Percentiles rank a stretch among this genome's conserved stretches.
These are phyloP conservation scores for Panopea generosa DNA, from an alignment of 2,888 invertebrate species.

Conservation along the genomic window DNA sequence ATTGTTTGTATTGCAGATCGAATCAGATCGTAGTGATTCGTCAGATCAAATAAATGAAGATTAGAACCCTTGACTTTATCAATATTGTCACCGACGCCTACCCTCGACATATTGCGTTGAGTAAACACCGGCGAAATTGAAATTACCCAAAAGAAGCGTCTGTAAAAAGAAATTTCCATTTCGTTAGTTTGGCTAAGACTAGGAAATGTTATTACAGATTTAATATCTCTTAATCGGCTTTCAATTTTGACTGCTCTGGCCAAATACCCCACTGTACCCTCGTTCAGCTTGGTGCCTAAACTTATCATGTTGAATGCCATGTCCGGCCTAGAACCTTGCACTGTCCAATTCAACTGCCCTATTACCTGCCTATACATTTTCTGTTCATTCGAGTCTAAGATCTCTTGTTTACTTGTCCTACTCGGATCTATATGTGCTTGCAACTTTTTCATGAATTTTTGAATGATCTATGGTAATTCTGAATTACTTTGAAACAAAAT, in stretches of 20 bases:
- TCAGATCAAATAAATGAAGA: too few relatives aligned
- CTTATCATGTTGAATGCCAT: constrained; percentile 35
- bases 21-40: too few relatives aligned
- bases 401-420: constrained; percentile 7
- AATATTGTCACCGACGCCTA: too few relatives aligned
- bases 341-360: constrained; percentile 47
- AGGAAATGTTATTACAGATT: constrained; percentile 32
- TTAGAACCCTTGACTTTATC: too few relatives aligned
- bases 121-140: too few relatives aligned
- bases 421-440: not conserved
- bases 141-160: too few relatives aligned
- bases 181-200: too few relatives aligned
- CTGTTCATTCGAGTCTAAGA: constrained; percentile 21
- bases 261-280: constrained; percentile 30
- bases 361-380: constrained; percentile 22
- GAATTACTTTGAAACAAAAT: constrained; percentile 50
- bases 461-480: constrained; percentile 33
- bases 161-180: too few relatives aligned
- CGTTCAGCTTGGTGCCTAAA: constrained; percentile 41
- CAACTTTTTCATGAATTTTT: constrained; percentile 5
- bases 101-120: too few relatives aligned
- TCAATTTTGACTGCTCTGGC: constrained; percentile 17
- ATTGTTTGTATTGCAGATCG: too few relatives aligned
- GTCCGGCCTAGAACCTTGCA: too few relatives aligned
- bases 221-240: constrained; percentile 38